Evolutionary conservation across 2,113 vertebrate species (phyloP).

Genomic region (Peromyscus californicus): DNA sequence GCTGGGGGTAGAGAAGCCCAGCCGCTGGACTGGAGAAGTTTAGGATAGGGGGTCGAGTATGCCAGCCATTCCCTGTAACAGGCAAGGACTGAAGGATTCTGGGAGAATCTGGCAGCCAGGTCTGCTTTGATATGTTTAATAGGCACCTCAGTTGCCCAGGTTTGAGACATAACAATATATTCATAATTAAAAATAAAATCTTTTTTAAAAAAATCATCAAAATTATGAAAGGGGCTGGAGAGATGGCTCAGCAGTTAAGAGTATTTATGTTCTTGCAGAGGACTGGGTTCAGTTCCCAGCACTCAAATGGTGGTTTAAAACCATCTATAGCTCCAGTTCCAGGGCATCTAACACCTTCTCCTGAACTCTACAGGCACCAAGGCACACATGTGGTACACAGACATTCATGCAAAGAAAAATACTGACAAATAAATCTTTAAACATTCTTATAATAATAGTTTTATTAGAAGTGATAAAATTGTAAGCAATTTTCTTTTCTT

Average conservation of each 20-base stretch:
- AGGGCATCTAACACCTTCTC: neutral
- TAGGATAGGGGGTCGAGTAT: neutral
- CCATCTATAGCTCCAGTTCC: neutral
- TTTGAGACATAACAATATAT: neutral
- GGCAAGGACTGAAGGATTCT: neutral
- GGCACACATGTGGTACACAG: neutral
- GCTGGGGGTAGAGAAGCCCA: neutral
- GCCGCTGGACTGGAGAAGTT: neutral
- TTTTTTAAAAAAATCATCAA: neutral
- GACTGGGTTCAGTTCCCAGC: neutral
- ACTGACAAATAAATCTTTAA: neutral
- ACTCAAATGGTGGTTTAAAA: neutral
- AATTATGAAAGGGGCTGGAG: neutral
- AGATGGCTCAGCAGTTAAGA: neutral
- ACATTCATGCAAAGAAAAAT: neutral
- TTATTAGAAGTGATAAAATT: neutral
- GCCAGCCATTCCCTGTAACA: neutral
- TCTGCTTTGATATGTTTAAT: neutral
- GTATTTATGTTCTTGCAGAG: neutral
- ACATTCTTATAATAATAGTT: neutral
- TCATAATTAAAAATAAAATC: neutral
- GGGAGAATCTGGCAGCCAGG: neutral
- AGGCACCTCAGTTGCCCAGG: neutral
- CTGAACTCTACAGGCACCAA: neutral
- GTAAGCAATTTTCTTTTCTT: constrained; percentile 35